Evolutionary conservation across 1,140 invertebrate genomes (phyloP).

Genomic region (Copidosoma floridanum): DNA sequence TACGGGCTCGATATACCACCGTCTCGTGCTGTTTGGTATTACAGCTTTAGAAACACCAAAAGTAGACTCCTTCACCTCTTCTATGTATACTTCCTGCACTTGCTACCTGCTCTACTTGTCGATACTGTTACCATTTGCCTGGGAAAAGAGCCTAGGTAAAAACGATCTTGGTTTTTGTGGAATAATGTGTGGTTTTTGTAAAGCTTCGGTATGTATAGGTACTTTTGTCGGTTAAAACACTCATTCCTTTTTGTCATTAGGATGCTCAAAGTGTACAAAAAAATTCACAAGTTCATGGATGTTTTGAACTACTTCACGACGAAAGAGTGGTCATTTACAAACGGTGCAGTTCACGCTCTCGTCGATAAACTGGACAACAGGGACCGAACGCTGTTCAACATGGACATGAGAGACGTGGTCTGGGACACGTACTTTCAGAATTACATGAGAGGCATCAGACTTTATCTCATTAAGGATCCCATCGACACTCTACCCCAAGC

Average conservation of each 20-base stretch:
- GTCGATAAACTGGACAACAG: slow-evolving; percentile 60
- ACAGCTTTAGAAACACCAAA: slow-evolving; percentile 58
- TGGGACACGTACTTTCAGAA: slow-evolving; percentile 62
- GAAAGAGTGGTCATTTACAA: slow-evolving; percentile 68
- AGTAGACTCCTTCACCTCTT: slow-evolving; percentile 54
- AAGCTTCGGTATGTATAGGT: too few relatives aligned
- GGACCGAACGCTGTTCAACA: slow-evolving; percentile 68
- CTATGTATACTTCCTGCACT: slow-evolving; percentile 60
- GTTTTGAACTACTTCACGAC: slow-evolving; percentile 74
- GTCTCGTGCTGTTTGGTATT: slow-evolving; percentile 58
- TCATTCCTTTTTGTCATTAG: slow-evolving; percentile 55
- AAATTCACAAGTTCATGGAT: slow-evolving; percentile 66
- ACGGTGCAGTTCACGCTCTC: slow-evolving; percentile 62
- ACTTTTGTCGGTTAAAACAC: too few relatives aligned
- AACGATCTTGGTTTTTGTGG: too few relatives aligned
- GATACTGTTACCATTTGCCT: slow-evolving; percentile 62
- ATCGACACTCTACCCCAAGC: slow-evolving; percentile 59
- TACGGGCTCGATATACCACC: slow-evolving; percentile 51
- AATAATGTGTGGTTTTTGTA: too few relatives aligned
- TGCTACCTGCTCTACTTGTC: slow-evolving; percentile 67
- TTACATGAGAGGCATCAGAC: slow-evolving; percentile 61
- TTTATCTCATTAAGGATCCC: slow-evolving; percentile 65
- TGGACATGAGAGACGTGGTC: slow-evolving; percentile 65
- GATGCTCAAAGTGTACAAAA: slow-evolving; percentile 68
- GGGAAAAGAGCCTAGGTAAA: slow-evolving; percentile 60